Conservation (phyloP, 2,888 invertebrate species). For the Rhaphigaster nebulosa region DNA sequence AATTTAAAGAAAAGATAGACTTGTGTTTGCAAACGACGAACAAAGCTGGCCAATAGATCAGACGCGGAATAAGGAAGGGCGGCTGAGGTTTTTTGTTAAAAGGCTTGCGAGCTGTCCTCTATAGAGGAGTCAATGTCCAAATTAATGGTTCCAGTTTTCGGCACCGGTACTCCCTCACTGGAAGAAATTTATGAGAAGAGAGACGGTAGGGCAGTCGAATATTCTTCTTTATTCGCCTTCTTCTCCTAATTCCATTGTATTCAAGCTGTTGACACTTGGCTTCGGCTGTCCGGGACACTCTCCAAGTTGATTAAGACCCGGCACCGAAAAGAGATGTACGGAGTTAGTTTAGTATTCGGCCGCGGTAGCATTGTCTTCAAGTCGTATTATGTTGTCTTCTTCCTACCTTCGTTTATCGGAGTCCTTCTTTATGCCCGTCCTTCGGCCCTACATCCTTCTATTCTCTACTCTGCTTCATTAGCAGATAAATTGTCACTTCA, state of each 20-base stretch:
- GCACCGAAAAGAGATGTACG: conserved; percentile 46
- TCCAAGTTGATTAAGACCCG: conserved; percentile 21
- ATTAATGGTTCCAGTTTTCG: conserved; percentile 17
- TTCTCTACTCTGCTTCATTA: conserved; percentile 18
- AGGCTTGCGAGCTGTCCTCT: neutral
- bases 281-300: conserved; percentile 8
- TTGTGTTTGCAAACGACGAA: neutral
- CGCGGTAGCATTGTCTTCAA: conserved; percentile 45
- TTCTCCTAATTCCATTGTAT: conserved; percentile 29
- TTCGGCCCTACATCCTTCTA: neutral
- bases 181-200: conserved; percentile 42
- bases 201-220: neutral
- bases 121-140: conserved; percentile 20
- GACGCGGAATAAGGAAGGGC: neutral
- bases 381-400: conserved; percentile 47
- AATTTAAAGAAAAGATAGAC: neutral
- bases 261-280: conserved; percentile 22
- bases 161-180: neutral
- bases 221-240: neutral
- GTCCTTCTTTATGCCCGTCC: conserved; percentile 15
- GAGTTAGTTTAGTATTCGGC: conserved; percentile 47
- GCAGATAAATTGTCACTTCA: conserved; percentile 40
- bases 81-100: neutral
- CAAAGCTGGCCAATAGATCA: neutral
- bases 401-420: conserved; percentile 41